Percentiles rank a stretch among this genome's conserved stretches.
Evolutionary conservation across 1,140 invertebrate genomes (phyloP).

Genomic region (Ips nitidus): DNA sequence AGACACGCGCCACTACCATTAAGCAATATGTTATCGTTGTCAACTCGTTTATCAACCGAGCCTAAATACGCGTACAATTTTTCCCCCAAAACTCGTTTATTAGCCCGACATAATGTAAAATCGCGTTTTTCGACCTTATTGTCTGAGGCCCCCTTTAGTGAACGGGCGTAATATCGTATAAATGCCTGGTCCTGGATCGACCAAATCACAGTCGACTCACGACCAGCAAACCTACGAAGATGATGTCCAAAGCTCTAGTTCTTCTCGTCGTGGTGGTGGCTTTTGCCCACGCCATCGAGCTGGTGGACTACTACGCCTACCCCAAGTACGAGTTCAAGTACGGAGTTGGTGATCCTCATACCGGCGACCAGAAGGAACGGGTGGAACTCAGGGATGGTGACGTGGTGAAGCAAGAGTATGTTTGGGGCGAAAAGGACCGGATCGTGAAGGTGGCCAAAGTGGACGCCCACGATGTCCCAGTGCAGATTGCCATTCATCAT

Average conservation of each 20-base stretch:
- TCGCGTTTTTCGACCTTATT: conserved; percentile 17
- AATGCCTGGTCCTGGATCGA: conserved; percentile 3
- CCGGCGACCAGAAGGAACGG: conserved; percentile 60
- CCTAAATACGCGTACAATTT: conserved; percentile 9
- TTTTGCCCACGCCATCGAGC: conserved; percentile 8
- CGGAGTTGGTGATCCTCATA: conserved; percentile 59
- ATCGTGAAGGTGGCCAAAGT: conserved; percentile 28
- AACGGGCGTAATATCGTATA: conserved; percentile 8
- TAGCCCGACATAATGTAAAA: neutral
- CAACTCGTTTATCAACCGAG: conserved; percentile 14
- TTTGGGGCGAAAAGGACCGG: conserved; percentile 32
- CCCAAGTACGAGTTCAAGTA: conserved; percentile 59
- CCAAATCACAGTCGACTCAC: conserved; percentile 15
- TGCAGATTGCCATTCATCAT: conserved; percentile 13
- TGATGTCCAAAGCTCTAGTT: conserved; percentile 18
- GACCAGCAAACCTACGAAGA: conserved; percentile 6
- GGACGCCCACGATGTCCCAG: conserved; percentile 16
- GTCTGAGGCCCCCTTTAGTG: conserved; percentile 11
- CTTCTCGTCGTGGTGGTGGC: conserved; percentile 17
- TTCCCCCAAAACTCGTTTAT: conserved; percentile 5
- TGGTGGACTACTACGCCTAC: conserved; percentile 50
- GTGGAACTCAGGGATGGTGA: conserved; percentile 63
- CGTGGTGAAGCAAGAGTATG: conserved; percentile 56
- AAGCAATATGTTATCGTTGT: conserved; percentile 2
- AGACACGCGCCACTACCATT: conserved; percentile 7